Base-by-base conservation (phyloP, 2,113 vertebrate species). In the Anoura caudifer region DNA sequence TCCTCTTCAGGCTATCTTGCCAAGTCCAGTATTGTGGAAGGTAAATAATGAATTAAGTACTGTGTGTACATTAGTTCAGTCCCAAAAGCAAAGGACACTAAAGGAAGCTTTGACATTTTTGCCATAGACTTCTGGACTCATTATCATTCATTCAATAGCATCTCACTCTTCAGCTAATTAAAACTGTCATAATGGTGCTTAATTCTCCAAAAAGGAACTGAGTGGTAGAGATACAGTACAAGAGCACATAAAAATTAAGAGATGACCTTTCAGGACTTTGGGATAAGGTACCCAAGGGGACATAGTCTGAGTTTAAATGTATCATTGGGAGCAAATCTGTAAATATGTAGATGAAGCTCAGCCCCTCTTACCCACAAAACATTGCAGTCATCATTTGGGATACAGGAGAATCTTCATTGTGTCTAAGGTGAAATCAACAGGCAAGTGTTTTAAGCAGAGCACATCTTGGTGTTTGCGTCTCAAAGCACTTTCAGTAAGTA, bases 21-120 rank as follows among this genome's bases (percentile, higher is more conserved):
- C 97, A 99, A 99, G 98, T 99, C 99, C 97, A 99, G 99, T 98
- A 99, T 99, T 43, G 99, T 99, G 36, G 99, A 99, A 99, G 99
- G 99, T 99, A 99, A 98, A 98, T 94, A 90, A 72, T 50, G 59
- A 97, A 47, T 77, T 79, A 33, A 67, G 92, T 79, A 75, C 56
- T 96, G 45, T 17, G 75, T 87, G 31, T 69, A 14, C 9, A 5
- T 87, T 87, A 36, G n/a, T 96, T 93, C 22, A 38, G 7, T 63
- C 43, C 38, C 91, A 54, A 94, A 93, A 73, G 38, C 28, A 24
- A 77, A 69, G 50, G 20, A 38, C 47, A 50, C 59, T 70, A 82
- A 88, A 65, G n/a, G 63, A 89, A 90, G 31, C 26, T 14, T 36
- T 72, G 52, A 33, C 9, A 17, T n/a, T 97, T 95, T 10, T 59